phyloP scores from a whole-genome alignment of 2,113 vertebrate genomes.

The Columba janthina region DNA sequence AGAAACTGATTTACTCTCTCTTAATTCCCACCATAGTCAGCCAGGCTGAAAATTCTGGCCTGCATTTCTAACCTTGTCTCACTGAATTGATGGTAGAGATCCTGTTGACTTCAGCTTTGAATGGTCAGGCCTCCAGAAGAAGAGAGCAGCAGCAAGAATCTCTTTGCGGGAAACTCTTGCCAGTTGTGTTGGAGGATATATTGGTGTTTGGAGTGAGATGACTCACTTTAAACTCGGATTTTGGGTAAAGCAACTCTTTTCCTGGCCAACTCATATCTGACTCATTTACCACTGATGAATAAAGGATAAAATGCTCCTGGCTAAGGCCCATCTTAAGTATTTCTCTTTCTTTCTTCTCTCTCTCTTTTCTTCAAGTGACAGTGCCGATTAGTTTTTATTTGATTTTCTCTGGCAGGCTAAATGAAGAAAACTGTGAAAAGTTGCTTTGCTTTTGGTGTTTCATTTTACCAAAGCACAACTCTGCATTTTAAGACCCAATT shows the following conservation, averaged over 20 bases:
- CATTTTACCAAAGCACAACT: constrained; percentile 43
- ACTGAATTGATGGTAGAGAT: background rate
- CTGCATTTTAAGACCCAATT: constrained; percentile 14
- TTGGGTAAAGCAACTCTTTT: constrained; percentile 80
- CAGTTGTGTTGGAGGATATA: constrained; percentile 78
- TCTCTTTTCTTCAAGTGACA: constrained; percentile 66
- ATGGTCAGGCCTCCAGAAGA: constrained; percentile 45
- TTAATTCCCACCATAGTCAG: background rate
- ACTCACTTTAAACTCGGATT: constrained; percentile 78
- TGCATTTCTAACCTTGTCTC: background rate
- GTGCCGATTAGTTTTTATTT: constrained; percentile 56
- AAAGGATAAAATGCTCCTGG: constrained; percentile 80
- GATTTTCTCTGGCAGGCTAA: constrained; percentile 54
- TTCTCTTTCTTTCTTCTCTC: constrained; percentile 71
- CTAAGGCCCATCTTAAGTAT: constrained; percentile 73
- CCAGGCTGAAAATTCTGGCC: background rate
- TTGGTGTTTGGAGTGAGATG: constrained; percentile 80
- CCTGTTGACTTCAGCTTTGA: background rate
- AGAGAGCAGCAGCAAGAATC: constrained; percentile 64
- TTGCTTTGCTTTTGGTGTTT: background rate
- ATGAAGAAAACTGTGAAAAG: constrained; percentile 32
- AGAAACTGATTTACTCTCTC: background rate
- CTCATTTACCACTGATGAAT: constrained; percentile 81
- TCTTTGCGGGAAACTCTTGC: constrained; percentile 72
- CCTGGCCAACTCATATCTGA: constrained; percentile 82